Conservation (phyloP, 2,797 vertebrate genomes). For the Spondyliosoma cantharus region DNA sequence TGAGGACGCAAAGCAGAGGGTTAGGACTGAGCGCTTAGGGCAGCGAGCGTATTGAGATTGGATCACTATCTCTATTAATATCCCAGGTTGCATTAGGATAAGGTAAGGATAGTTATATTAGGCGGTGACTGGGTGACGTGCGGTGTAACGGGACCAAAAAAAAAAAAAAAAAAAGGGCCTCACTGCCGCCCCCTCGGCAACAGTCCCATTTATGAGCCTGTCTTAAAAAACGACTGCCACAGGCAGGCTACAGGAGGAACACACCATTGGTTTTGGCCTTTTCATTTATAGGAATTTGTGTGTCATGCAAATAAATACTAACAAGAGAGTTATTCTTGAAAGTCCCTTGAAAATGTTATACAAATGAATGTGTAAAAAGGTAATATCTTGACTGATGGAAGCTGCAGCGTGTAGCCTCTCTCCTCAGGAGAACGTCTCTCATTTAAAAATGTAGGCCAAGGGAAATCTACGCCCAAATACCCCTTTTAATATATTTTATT, state of each 20-base stretch:
- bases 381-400: neutral
- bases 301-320: neutral
- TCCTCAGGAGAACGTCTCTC: slow-evolving; percentile 1
- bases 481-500: slow-evolving; percentile 47
- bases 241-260: neutral
- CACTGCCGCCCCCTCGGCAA: neutral
- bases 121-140: too few species aligned
- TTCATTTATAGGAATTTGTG: neutral
- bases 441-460: slow-evolving; percentile 44
- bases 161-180: too few species aligned
- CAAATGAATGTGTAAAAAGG: slow-evolving; percentile 6
- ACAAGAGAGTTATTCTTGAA: neutral
- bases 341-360: neutral
- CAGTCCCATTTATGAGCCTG: neutral
- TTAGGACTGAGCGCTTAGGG: too few species aligned
- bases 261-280: neutral
- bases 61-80: too few species aligned
- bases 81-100: too few species aligned
- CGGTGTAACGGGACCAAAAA: too few species aligned
- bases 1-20: too few species aligned
- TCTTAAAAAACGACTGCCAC: neutral
- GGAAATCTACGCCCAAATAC: slow-evolving; percentile 23
- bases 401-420: neutral
- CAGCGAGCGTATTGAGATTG: too few species aligned
- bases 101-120: too few species aligned